These are phyloP conservation scores for Corythornis cristatus DNA, from an alignment of 2,113 vertebrate genomes.

Conservation along the genomic window DNA sequence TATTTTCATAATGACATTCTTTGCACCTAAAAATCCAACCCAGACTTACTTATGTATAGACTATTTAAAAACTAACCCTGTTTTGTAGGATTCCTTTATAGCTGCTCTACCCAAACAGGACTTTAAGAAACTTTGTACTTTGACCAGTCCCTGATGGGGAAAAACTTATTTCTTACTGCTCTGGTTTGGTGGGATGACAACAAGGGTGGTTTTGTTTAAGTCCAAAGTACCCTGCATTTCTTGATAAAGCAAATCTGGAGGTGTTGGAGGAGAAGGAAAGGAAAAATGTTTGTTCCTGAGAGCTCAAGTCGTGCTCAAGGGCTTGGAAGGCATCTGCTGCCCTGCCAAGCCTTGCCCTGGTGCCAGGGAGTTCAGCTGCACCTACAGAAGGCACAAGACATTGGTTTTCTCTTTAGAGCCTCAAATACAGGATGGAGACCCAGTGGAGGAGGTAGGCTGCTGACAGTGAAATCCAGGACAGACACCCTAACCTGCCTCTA, in stretches of 20 bases:
- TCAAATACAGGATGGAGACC: neutral
- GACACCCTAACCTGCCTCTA: neutral
- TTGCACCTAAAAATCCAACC: neutral
- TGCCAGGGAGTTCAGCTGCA: neutral
- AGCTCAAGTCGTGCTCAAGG: neutral
- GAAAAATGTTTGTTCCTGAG: neutral
- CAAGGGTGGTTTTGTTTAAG: neutral
- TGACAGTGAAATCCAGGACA: neutral
- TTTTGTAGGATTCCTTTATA: neutral
- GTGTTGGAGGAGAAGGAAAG: neutral
- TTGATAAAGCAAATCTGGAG: neutral
- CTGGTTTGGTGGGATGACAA: neutral
- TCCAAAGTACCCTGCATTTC: neutral
- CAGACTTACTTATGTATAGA: neutral
- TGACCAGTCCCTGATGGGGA: accelerated
- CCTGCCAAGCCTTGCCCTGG: neutral
- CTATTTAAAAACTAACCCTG: neutral
- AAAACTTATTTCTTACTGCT: neutral
- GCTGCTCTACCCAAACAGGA: neutral
- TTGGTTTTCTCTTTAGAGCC: neutral
- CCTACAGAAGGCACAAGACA: neutral
- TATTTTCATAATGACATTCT: neutral
- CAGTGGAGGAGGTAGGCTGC: neutral
- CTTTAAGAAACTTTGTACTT: neutral
- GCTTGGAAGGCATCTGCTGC: neutral